Percentiles rank a stretch among this genome's conserved stretches.
phyloP scores from a whole-genome alignment of 23 tunicate genomes.

The Ascidia mentula region DNA sequence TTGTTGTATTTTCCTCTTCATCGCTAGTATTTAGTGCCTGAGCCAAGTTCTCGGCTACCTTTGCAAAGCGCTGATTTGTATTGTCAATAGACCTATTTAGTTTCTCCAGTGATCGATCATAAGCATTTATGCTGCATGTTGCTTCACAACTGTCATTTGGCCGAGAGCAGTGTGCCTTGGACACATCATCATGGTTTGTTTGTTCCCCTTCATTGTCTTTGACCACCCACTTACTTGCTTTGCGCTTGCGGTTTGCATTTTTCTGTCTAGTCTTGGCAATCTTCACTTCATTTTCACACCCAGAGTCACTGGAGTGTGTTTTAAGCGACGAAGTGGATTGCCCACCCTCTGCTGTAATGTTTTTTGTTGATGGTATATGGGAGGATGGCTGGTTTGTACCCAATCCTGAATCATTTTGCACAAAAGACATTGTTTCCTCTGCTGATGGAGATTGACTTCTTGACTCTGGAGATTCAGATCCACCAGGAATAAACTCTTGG shows the following conservation, averaged over 20 bases:
- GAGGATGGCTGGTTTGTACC: neutral
- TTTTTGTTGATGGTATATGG: neutral
- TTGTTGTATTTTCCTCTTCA: neutral
- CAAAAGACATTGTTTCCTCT: neutral
- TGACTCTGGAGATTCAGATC: no score
- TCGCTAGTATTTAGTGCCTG: slow-evolving; percentile 19
- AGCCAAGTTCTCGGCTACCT: slow-evolving; percentile 37
- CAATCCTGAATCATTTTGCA: neutral
- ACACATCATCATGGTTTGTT: neutral
- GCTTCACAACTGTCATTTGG: neutral
- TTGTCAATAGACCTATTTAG: slow-evolving; percentile 28
- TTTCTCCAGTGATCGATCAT: slow-evolving; percentile 16
- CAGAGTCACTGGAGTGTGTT: neutral
- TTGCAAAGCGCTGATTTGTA: slow-evolving; percentile 22
- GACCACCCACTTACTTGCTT: slow-evolving; percentile 3
- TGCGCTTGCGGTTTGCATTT: slow-evolving; percentile 12
- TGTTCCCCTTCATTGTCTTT: neutral
- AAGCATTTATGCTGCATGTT: neutral
- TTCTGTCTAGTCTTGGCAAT: neutral
- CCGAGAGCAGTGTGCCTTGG: neutral
- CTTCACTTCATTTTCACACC: neutral
- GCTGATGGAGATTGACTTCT: no score
- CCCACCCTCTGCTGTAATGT: no score
- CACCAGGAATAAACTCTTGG: no score
- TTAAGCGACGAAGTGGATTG: no score